Evolutionary conservation across 2,888 invertebrate species (phyloP).

Genomic region (Brassicogethes aeneus): DNA sequence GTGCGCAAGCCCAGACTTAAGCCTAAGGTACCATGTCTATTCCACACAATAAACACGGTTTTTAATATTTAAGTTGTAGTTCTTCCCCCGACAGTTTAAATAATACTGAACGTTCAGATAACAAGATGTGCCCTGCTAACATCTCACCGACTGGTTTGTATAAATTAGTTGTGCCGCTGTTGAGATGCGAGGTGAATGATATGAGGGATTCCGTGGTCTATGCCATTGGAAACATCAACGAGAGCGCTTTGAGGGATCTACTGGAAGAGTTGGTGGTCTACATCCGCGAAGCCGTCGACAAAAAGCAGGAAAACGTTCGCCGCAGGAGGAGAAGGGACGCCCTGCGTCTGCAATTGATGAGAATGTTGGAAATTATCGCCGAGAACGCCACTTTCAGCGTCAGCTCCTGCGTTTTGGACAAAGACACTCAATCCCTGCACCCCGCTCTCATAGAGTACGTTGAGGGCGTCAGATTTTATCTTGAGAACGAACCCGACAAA

Average conservation of each 20-base stretch:
- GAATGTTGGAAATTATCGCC: slow-evolving; percentile 86
- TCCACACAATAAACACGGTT: no score
- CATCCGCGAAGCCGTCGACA: slow-evolving; percentile 91
- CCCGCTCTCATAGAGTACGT: slow-evolving; percentile 88
- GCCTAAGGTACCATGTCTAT: slow-evolving; percentile 87
- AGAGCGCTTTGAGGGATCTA: slow-evolving; percentile 91
- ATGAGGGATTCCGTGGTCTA: slow-evolving; percentile 90
- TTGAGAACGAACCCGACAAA: slow-evolving; percentile 91
- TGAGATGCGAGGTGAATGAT: slow-evolving; percentile 88
- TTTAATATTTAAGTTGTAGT: slow-evolving; percentile 45
- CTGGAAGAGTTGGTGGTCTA: slow-evolving; percentile 91
- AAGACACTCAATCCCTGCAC: slow-evolving; percentile 74
- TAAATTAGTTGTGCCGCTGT: slow-evolving; percentile 84
- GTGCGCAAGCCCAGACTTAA: slow-evolving; percentile 88
- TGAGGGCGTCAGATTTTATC: slow-evolving; percentile 83
- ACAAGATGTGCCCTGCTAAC: slow-evolving; percentile 50
- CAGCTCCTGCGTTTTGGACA: slow-evolving; percentile 76
- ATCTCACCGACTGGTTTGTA: slow-evolving; percentile 82
- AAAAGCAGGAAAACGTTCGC: slow-evolving; percentile 95
- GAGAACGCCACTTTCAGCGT: slow-evolving; percentile 83
- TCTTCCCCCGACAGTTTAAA: slow-evolving; percentile 87
- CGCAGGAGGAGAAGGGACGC: slow-evolving; percentile 85
- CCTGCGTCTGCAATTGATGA: slow-evolving; percentile 81
- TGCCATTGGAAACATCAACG: slow-evolving; percentile 92
- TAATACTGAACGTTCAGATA: slow-evolving; percentile 72